Evolutionary conservation across 2,113 vertebrate genomes (phyloP), one percentile per base, ranked within the genome.

Genomic region (Dipodomys ordii): DNA sequence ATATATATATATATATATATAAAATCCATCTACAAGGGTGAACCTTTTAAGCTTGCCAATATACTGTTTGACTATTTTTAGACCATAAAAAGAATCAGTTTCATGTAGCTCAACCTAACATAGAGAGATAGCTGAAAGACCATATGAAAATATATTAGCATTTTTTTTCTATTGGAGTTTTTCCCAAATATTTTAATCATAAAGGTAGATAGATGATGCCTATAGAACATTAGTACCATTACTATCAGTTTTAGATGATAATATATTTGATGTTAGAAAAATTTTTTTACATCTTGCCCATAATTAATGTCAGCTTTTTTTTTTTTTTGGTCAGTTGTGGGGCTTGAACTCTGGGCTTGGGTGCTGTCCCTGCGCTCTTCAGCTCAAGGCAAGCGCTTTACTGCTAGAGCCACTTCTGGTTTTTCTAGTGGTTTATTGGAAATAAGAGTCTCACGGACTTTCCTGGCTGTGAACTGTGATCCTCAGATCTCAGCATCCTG

Each of bases 161-260:
- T 57, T 83, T 94, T 91, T 65, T 49, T 87, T 90, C 91, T 77
- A 49, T 74, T n/a, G 3, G 20, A 65, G n/a, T 91, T 92, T 84
- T 35, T 93, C 89, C 81, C 92, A 92, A 89, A 88, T 74, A 90
- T 92, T 87, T 91, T 96, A 77, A 86, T 74, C 80, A 25, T 86
- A 89, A 94, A 83, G 19, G 28, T 84, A 68, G 22, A 62, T 62
- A 49, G 53, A 68, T 30, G 5, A 81, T 81, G 28, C 72, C 32
- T 90, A 84, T 78, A 83, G 80, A 78, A 85, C 77, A 53, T 67
- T 69, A 73, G 12, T 53, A 69, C 4, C 2, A 74, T 49, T 80
- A 12, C 74, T 86, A 20, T 78, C 72, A 77, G 64, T 71, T 92
- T 90, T 85, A 74, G 20, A 88, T 85, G 15, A 83, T 46, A 83